Conservation (phyloP, 2,113 vertebrate genomes). For the Clarias gariepinus region DNA sequence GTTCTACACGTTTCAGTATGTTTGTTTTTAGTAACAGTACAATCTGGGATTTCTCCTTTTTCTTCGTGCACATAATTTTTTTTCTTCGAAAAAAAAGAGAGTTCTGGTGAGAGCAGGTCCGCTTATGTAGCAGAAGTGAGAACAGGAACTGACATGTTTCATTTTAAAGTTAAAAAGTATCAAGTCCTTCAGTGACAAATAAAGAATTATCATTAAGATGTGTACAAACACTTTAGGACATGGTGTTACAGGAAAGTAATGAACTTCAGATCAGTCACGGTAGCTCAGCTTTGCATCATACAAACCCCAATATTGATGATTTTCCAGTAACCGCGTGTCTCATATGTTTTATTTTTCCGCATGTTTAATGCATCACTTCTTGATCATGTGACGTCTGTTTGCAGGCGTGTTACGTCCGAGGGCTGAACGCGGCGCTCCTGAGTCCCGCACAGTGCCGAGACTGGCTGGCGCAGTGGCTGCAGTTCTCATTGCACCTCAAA, state of each 20-base stretch:
- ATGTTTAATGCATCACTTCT: too few species aligned
- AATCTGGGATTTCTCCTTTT: neutral
- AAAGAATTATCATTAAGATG: neutral
- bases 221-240: neutral
- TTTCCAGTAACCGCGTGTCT: neutral
- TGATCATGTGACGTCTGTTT: neutral
- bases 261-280: neutral
- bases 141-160: neutral
- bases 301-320: too few species aligned
- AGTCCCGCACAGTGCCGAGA: constrained; percentile 68
- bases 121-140: neutral
- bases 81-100: neutral
- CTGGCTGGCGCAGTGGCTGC: constrained; percentile 88
- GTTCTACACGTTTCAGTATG: neutral
- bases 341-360: neutral
- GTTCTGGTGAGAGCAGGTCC: neutral
- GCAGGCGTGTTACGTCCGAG: constrained; percentile 89
- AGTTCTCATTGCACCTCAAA: constrained; percentile 80
- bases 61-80: too few species aligned
- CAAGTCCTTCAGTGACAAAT: neutral
- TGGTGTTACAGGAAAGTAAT: neutral
- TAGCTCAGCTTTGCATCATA: neutral
- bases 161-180: neutral
- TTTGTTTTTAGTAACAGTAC: neutral
- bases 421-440: constrained; percentile 75